These are phyloP conservation scores for Lepus americanus DNA, from an alignment of 2,113 vertebrate genomes.

Conservation along the genomic window DNA sequence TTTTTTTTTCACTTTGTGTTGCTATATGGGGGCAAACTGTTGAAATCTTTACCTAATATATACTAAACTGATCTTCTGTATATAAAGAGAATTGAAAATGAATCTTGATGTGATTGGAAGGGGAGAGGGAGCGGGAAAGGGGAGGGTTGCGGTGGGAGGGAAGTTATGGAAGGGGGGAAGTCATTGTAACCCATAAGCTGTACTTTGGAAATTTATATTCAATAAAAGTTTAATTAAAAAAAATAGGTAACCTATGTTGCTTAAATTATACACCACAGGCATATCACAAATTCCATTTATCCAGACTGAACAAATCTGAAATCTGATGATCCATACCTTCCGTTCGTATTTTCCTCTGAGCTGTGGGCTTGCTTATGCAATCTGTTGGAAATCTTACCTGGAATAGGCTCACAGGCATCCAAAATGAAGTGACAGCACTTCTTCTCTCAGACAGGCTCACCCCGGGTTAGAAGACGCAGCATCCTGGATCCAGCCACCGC, in stretches of 20 bases:
- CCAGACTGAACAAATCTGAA: not conserved
- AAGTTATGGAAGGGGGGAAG: too few species aligned
- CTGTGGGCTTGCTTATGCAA: not conserved
- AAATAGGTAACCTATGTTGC: not conserved
- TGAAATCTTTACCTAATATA: too few species aligned
- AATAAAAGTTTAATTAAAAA: not conserved
- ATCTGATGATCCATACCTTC: slow-evolving; percentile 4
- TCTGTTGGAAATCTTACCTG: not conserved
- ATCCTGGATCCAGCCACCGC: not conserved
- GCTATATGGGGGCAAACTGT: too few species aligned
- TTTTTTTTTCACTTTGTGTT: too few species aligned
- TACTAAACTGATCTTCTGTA: too few species aligned
- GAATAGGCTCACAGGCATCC: not conserved
- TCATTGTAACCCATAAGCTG: too few species aligned
- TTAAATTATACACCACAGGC: not conserved
- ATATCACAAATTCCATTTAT: not conserved
- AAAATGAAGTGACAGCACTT: not conserved
- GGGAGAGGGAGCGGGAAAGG: too few species aligned
- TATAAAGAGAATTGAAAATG: too few species aligned
- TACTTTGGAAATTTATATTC: too few species aligned
- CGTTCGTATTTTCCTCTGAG: not conserved
- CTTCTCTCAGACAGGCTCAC: not conserved
- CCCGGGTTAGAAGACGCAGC: not conserved
- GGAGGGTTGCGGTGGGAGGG: too few species aligned
- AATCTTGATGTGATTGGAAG: too few species aligned